Percentiles rank a stretch among this genome's conserved stretches.
These are phyloP conservation scores for Hypocryptadius cinnamomeus DNA, from an alignment of 2,113 vertebrate species.

Conservation along the genomic window DNA sequence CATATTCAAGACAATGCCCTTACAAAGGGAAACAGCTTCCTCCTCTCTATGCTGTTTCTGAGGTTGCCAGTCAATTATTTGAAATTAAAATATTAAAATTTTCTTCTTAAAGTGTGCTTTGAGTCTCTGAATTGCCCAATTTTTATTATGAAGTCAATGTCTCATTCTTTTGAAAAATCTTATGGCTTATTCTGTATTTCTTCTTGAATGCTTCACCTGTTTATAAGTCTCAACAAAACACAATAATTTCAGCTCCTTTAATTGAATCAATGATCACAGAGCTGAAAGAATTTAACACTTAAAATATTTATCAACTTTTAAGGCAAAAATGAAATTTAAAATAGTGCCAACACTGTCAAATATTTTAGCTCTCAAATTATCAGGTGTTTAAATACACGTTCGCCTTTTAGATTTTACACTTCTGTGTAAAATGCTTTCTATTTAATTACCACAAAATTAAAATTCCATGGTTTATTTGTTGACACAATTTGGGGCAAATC, in stretches of 20 bases:
- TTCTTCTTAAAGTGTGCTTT: background rate
- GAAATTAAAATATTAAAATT: background rate
- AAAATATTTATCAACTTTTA: conserved; percentile 11
- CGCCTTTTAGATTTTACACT: background rate
- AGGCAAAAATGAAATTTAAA: background rate
- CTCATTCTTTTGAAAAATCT: background rate
- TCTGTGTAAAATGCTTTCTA: background rate
- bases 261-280: background rate
- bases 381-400: background rate
- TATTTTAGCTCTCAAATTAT: background rate
- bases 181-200: background rate
- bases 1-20: background rate
- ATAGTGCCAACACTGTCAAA: background rate
- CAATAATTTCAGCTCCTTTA: background rate
- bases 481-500: background rate
- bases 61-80: background rate
- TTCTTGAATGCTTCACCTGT: background rate
- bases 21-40: background rate
- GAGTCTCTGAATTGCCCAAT: background rate
- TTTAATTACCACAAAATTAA: background rate
- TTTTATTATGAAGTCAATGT: background rate
- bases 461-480: background rate
- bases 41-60: background rate
- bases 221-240: conserved; percentile 19
- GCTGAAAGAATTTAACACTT: background rate